Percentiles rank a stretch among this genome's conserved stretches.
Conservation (phyloP, 1,140 invertebrate genomes). For the Odontomachus brunneus region DNA sequence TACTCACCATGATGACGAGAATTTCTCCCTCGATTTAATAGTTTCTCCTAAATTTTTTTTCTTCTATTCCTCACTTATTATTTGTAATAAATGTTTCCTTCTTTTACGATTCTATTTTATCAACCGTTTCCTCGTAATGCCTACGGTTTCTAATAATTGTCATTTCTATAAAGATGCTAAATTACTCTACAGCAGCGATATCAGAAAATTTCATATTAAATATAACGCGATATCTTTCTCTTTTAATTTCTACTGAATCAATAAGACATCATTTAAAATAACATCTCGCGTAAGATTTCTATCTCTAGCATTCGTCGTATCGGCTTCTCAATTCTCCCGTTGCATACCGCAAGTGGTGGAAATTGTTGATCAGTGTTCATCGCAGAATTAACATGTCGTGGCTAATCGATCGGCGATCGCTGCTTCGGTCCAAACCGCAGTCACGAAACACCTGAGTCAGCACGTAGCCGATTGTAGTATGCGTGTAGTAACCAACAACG, state of each 20-base stretch:
- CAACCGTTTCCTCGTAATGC: neutral
- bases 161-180: neutral
- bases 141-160: neutral
- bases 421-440: slow-evolving; percentile 10
- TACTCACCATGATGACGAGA: slow-evolving; percentile 44
- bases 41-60: neutral
- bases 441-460: slow-evolving; percentile 17
- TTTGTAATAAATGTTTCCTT: neutral
- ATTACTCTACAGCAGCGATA: neutral
- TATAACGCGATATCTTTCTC: neutral
- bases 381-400: neutral
- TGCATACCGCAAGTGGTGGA: neutral
- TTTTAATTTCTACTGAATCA: neutral
- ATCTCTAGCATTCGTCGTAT: neutral
- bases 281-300: neutral
- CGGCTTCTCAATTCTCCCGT: neutral
- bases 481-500: neutral
- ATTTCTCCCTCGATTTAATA: neutral
- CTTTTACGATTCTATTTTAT: slow-evolving; percentile 13
- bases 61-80: neutral
- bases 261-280: slow-evolving; percentile 5
- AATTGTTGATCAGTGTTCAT: slow-evolving; percentile 14
- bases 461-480: neutral
- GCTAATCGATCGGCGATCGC: slow-evolving; percentile 22
- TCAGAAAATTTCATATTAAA: neutral